These are phyloP conservation scores for Rhineura floridana DNA, from an alignment of 2,113 vertebrate genomes.

Conservation along the genomic window DNA sequence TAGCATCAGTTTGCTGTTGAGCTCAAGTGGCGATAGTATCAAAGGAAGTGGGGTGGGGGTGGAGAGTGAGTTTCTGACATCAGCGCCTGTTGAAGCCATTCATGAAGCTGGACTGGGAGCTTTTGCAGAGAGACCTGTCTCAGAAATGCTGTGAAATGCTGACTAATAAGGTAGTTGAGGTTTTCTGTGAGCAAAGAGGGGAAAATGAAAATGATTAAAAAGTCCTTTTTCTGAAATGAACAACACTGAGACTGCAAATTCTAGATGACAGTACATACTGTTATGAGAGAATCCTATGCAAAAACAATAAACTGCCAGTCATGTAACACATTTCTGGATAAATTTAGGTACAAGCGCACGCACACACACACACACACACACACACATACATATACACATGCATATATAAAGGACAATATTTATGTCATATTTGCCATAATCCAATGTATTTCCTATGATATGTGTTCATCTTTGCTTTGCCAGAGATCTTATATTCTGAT, in stretches of 20 bases:
- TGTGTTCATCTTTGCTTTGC: conserved; percentile 21
- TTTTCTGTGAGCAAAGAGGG: conserved; percentile 66
- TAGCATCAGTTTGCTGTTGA: conserved; percentile 59
- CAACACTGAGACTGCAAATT: conserved; percentile 66
- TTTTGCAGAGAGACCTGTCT: conserved; percentile 58
- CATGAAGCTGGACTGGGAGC: conserved; percentile 63
- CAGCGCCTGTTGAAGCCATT: conserved; percentile 66
- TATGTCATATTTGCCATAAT: conserved; percentile 36
- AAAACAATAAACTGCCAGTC: conserved; percentile 41
- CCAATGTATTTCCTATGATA: conserved; percentile 46
- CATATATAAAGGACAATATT: conserved; percentile 54
- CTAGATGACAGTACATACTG: conserved; percentile 56
- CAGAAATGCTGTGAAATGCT: conserved; percentile 76
- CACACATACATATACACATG: neutral
- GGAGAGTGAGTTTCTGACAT: conserved; percentile 68
- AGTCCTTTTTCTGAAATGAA: conserved; percentile 67
- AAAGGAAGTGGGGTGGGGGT: conserved; percentile 64
- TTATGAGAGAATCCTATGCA: conserved; percentile 57
- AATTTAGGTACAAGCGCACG: neutral
- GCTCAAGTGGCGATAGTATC: conserved; percentile 67
- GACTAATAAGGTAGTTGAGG: conserved; percentile 76
- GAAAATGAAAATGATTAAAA: conserved; percentile 74
- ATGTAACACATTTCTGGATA: conserved; percentile 46
- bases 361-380: too few relatives aligned
- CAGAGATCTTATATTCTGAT: conserved; percentile 19